Base-by-base conservation (phyloP, 2,888 invertebrate genomes). In the Lissocephala sabroskyi region DNA sequence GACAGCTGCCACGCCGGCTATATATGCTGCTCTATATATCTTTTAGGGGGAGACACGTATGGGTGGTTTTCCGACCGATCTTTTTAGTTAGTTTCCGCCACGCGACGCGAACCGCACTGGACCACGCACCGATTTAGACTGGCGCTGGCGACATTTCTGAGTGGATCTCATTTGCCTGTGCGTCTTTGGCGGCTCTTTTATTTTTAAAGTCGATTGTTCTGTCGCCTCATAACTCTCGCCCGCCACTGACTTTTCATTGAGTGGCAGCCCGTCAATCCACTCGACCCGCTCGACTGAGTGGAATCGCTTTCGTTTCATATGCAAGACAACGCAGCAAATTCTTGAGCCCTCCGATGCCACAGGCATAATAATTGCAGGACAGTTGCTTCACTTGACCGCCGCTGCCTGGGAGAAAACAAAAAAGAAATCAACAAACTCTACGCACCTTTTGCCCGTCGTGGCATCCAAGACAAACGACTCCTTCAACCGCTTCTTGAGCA, bases 401-500 rank as follows among this genome's bases (percentile, higher is more conserved):
- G 3, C 7, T 23, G 23, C 23, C 23, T 23, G 3, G 23, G 23
- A 23, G 23, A 23, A 23, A 23, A 23, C 23, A 23, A 23, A 23
- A 23, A 23, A 23, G 23, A 23, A 23, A 7, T 7, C n/a, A 3
- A 5, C 23, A 23, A n/a, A n/a, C 14, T 30, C 19, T 6, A 74
- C 81, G 57, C 52, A 82, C 82, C 82, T 83, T 54, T 79, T 81
- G 59, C 79, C 80, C 2, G 82, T 82, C 32, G 62, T 62, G 2
- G 81, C 82, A 60, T 84, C 82, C 60, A 84, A 67, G 33, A 83
- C 59, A 46, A 90, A 85, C n/a, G 90, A 88, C 65, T 91, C 91
- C 68, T 87, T 88, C 36, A 91, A 83, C 39, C 91, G 85, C 33
- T 89, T 89, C 79, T 89, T 88, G 45, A 91, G 82, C 56, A 91